Percentiles rank a stretch among this genome's conserved stretches.
phyloP scores from a whole-genome alignment of 1,140 invertebrate species.

The Paracyclopina nana region DNA sequence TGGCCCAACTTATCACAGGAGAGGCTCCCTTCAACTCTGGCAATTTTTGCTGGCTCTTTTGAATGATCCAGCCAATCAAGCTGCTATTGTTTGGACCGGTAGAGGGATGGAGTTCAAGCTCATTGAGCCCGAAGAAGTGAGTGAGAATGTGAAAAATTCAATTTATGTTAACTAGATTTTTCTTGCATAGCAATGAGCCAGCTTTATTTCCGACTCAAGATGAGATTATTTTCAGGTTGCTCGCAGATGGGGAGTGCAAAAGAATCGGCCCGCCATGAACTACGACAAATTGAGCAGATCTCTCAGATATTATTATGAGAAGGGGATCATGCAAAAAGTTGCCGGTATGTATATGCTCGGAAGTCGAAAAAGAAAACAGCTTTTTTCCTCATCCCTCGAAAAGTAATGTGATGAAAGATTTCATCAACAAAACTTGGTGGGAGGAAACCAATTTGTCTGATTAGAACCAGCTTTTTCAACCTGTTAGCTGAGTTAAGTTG shows the following conservation, averaged over 20 bases:
- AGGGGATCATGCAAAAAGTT: slow-evolving; percentile 96
- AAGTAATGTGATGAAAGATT: not conserved
- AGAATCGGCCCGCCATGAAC: slow-evolving; percentile 81
- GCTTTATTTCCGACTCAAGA: not conserved
- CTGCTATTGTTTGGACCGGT: slow-evolving; percentile 87
- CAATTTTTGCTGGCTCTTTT: slow-evolving; percentile 76
- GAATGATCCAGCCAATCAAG: slow-evolving; percentile 44
- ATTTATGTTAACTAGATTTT: too few species aligned
- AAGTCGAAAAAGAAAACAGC: not conserved
- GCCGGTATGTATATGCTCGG: slow-evolving; percentile 36
- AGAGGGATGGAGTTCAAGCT: slow-evolving; percentile 83
- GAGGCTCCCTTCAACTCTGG: slow-evolving; percentile 77
- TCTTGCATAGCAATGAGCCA: too few species aligned
- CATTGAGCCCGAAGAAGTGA: slow-evolving; percentile 78
- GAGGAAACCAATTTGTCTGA: not conserved
- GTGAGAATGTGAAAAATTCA: too few species aligned
- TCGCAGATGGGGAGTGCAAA: slow-evolving; percentile 34
- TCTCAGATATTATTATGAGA: slow-evolving; percentile 85
- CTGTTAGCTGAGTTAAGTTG: not conserved
- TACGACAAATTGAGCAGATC: slow-evolving; percentile 86
- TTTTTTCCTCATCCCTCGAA: too few species aligned
- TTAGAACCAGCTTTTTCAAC: not conserved
- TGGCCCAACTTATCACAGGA: slow-evolving; percentile 15
- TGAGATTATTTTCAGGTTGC: slow-evolving; percentile 28
- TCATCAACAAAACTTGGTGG: too few species aligned